These are phyloP conservation scores for Parauchenoglanis punctatus DNA, from an alignment of 2,797 vertebrate species.

Conservation along the genomic window DNA sequence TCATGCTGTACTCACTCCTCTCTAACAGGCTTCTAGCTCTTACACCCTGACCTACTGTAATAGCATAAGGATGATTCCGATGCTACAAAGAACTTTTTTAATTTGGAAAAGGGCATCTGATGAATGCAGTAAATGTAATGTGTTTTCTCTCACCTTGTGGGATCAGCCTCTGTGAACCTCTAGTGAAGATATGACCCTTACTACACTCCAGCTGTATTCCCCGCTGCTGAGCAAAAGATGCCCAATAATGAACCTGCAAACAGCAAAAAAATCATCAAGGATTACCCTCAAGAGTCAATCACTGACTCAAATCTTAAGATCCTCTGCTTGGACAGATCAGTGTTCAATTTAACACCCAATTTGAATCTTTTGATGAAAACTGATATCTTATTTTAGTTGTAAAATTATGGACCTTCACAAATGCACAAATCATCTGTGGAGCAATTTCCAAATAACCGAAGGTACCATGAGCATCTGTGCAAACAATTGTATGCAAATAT, in stretches of 20 bases:
- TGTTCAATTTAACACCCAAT: not conserved
- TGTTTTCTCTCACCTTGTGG: constrained; percentile 84
- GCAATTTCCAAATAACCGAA: not conserved
- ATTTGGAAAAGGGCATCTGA: not conserved
- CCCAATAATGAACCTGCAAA: constrained; percentile 94
- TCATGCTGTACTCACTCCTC: not conserved
- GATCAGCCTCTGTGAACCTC: constrained; percentile 92
- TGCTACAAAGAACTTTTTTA: not conserved
- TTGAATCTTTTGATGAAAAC: not conserved
- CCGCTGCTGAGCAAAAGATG: constrained; percentile 96
- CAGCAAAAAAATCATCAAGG: not conserved
- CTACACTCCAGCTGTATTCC: constrained; percentile 94
- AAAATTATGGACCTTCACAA: not conserved
- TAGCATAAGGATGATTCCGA: not conserved
- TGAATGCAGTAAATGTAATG: not conserved
- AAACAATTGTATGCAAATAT: not conserved
- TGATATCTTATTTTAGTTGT: too few relatives aligned
- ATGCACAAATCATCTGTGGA: not conserved
- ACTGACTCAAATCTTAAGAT: not conserved
- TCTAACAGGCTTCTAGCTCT: not conserved
- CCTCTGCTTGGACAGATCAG: not conserved
- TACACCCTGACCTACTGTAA: not conserved
- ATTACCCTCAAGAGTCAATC: not conserved
- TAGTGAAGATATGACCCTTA: constrained; percentile 93
- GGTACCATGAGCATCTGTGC: not conserved